Base-by-base conservation (phyloP, 2,888 invertebrate species). In the Nephrotoma guestfalica region DNA sequence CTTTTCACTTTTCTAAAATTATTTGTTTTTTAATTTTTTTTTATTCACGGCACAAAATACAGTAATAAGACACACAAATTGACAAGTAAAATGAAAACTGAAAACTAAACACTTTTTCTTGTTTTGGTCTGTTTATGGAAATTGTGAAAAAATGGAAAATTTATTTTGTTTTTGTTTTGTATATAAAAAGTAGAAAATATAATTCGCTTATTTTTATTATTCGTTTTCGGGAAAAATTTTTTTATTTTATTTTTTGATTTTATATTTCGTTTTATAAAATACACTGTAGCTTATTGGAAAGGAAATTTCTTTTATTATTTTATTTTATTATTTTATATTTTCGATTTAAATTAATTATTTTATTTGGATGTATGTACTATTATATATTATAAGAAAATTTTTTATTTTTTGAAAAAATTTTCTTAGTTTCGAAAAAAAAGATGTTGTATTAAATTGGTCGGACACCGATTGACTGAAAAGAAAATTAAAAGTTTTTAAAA, bases 391-490 rank as follows among this genome's bases (percentile, higher is more conserved):
- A n/a, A 51, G n/a, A 51, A 51, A 57, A 15, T 15, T 15, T n/a
- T 47, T 47, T 47, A n/a, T 6, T 47, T 47, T 47, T 47, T 47
- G 13, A 57, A 57, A 18, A 18, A 84, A 43, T n/a, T 42, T 85
- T 42, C 43, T 18, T 85, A 85, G 41, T 85, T 85, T 85, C 30
- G 71, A 71, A 71, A 71, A 43, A 43, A 71, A 71, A 71, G 71
- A 71, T 71, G 86, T 86, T 86, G 45, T 86, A 45, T 86, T 45
- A 86, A 47, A 86, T 86, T 45, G 91, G 91, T 89, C 91, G 91
- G 91, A 91, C 91, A 91, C 91, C 91, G 91, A 91, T 91, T 91
- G 91, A 91, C 91, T 91, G 89, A 91, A 87, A 86, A 51, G 83
- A 85, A 85, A 85, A 85, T 85, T 85, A 15, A 18, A 85, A 43